Conservation (phyloP, 2,113 vertebrate genomes). For the Eurypyga helias region DNA sequence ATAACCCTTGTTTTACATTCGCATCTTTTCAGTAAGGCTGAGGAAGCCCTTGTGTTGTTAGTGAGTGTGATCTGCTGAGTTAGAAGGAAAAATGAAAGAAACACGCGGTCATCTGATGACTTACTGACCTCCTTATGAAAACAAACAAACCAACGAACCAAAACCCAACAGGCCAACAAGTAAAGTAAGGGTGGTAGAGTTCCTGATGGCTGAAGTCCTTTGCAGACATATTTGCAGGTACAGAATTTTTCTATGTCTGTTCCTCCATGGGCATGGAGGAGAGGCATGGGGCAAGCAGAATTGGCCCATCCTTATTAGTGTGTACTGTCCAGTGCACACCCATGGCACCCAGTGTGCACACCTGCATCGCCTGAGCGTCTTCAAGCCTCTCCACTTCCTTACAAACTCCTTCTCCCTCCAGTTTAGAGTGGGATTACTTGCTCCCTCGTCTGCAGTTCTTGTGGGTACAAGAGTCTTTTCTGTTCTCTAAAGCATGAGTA, state of each 20-base stretch:
- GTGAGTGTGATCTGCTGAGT: not conserved
- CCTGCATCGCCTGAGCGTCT: not conserved
- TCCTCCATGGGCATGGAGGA: not conserved
- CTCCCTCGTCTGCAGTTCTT: not conserved
- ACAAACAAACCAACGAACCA: not conserved
- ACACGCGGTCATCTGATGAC: not conserved
- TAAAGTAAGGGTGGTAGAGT: not conserved
- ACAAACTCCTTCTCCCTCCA: not conserved
- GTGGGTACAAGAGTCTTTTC: not conserved
- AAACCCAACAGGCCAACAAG: not conserved
- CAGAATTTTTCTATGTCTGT: not conserved
- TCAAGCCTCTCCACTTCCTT: not conserved
- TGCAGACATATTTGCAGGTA: not conserved
- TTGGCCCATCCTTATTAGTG: not conserved
- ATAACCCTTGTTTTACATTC: not conserved
- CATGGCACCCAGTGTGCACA: fast-evolving
- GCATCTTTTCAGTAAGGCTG: not conserved
- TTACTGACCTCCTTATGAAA: not conserved
- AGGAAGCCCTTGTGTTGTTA: not conserved
- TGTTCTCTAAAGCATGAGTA: not conserved
- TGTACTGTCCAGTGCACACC: not conserved
- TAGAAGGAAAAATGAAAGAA: not conserved
- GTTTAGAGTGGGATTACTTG: not conserved
- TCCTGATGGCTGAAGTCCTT: not conserved
- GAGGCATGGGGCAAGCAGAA: not conserved